Base-by-base conservation (phyloP, 2,113 vertebrate species). In the Upupa epops region DNA sequence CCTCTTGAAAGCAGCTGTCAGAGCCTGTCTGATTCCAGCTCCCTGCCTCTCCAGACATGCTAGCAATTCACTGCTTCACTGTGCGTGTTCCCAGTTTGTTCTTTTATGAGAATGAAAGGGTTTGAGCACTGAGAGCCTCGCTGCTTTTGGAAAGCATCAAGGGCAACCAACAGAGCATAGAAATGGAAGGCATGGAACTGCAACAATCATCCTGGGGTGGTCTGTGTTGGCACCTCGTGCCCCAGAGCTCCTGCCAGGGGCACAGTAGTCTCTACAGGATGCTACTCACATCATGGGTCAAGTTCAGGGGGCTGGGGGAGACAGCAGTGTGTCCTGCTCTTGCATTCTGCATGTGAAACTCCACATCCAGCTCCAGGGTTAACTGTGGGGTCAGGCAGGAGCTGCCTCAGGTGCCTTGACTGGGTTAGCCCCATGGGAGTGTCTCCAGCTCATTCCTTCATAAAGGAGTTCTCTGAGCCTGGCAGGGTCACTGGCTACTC, bases 1-100 rank as follows among this genome's bases (percentile, higher is more conserved):
- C 55, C 83, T 89, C 81, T 74, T 85, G 80, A 37, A 89, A 89
- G 86, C 76, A 83, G 83, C 90, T 94, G 95, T 90, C 94, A 93
- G 84, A 83, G 29, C 77, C 90, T 52, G 51, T 36, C 83, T 84
- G 26, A 88, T 94, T 94, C 90, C 94, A 93, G 66, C 73, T 93
- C 73, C 46, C 65, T 95, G 92, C 79, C 56, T 65, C 55, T 70
- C 70, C 73, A 78, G 92, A 93, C 86, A 90, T 7, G 2, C 40
- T 1, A 1, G 65, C 68, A 92, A 91, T 74, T 86, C n/a, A n/a
- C 73, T 22, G 85, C 85, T 85, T 61, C 1, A 1, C 72, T 1
- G 1, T 32, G 49, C 2, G 0, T 7, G 20, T 66, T 88, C 68
- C 78, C 3, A 1, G 17, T 54, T 85, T 60, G 56, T 26, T 88